Conservation (phyloP, 2,797 vertebrate genomes). For the Leucoraja ocellata region DNA sequence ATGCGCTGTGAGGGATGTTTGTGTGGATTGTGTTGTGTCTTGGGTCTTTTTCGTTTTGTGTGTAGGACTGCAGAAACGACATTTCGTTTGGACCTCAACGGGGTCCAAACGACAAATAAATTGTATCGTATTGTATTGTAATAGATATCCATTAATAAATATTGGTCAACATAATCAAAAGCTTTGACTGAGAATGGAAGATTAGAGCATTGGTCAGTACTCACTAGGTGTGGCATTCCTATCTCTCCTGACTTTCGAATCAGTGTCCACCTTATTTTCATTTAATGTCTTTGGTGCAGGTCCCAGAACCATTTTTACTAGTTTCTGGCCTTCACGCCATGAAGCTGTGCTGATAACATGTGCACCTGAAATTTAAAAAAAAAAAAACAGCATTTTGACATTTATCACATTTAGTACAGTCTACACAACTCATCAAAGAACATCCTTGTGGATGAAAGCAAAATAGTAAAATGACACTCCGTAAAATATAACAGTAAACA, state of each 20-base stretch:
- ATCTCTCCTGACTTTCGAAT: slow-evolving; percentile 57
- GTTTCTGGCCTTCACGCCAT: slow-evolving; percentile 88
- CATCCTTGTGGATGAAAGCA: neutral
- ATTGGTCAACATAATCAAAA: too few relatives aligned
- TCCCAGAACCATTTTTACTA: slow-evolving; percentile 83
- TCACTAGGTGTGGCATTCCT: slow-evolving; percentile 60
- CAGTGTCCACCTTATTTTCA: slow-evolving; percentile 55
- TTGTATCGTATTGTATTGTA: neutral
- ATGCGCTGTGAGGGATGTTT: too few relatives aligned
- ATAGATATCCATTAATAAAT: too few relatives aligned
- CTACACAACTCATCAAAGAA: neutral
- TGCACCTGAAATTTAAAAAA: slow-evolving; percentile 42
- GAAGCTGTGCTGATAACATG: slow-evolving; percentile 74
- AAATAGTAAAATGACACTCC: neutral
- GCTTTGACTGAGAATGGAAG: too few relatives aligned
- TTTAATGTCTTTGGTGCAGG: slow-evolving; percentile 63
- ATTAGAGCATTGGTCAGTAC: too few relatives aligned
- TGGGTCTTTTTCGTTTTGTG: too few relatives aligned
- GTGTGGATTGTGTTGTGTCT: too few relatives aligned
- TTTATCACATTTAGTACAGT: neutral
- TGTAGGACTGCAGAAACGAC: too few relatives aligned
- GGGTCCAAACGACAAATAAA: too few relatives aligned
- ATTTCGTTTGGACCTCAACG: too few relatives aligned
- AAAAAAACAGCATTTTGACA: neutral
- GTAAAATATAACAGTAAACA: neutral